Evolutionary conservation across 2,113 vertebrate genomes (phyloP).

Genomic region (Pedetes capensis): DNA sequence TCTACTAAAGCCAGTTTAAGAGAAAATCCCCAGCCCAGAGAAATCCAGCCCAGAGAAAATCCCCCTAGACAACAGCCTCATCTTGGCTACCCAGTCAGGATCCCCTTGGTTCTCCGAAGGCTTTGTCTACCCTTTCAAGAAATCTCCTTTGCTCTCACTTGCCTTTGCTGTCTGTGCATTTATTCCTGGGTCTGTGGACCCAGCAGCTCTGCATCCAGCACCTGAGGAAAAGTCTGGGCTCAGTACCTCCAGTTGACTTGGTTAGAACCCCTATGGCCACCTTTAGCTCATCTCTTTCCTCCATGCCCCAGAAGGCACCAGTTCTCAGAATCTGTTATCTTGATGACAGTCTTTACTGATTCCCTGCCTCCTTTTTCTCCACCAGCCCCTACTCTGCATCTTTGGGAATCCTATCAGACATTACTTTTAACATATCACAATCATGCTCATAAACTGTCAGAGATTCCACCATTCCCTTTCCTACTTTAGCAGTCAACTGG

Average conservation of each 20-base stretch:
- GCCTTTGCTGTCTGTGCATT: too few species aligned
- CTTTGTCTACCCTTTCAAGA: too few species aligned
- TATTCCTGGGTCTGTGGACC: too few species aligned
- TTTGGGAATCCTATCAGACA: background rate
- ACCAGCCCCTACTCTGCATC: background rate
- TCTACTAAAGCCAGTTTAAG: too few species aligned
- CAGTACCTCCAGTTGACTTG: background rate
- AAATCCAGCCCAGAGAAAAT: too few species aligned
- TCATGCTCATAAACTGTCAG: background rate
- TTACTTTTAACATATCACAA: background rate
- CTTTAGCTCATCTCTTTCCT: background rate
- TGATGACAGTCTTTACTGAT: background rate
- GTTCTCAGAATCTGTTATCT: constrained; percentile 1
- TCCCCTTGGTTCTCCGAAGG: too few species aligned
- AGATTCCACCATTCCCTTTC: background rate
- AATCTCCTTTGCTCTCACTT: too few species aligned
- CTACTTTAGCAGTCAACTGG: background rate
- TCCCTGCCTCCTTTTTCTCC: background rate
- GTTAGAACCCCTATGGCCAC: background rate
- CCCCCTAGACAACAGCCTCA: too few species aligned
- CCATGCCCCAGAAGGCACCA: background rate
- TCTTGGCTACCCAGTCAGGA: too few species aligned
- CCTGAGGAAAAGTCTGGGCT: too few species aligned
- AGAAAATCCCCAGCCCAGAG: too few species aligned
- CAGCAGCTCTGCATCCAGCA: too few species aligned